Base-by-base conservation (phyloP, 2,888 invertebrate genomes). In the Neoaliturus tenellus region DNA sequence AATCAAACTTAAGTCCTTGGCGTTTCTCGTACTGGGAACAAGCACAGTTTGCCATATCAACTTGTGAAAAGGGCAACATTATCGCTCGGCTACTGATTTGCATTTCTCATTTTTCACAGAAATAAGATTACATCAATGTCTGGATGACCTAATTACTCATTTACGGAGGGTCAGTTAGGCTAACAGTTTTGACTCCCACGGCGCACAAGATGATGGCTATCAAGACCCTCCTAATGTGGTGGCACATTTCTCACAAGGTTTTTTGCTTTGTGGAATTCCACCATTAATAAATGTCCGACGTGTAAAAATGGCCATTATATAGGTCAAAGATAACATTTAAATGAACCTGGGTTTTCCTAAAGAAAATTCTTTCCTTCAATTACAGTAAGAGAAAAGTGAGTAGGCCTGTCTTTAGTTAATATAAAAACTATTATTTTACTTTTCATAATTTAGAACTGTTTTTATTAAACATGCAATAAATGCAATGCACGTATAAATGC, bases 221-320 rank as follows among this genome's bases (percentile, higher is more conserved):
- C 62, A 28, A 62, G n/a, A 25, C 4, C 4, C 55, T 55, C 31
- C 55, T 12, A 23, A 55, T 55, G 55, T 62, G 8, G 31, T 28
- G 62, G 62, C 62, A 62, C 62, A 62, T 62, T 62, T 62, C 62
- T 62, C 62, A 62, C 62, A 28, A 14, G 8, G 4, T 17, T 62
- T 28, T 62, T 62, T 51, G 51, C 10, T 23, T 23, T 5, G 31
- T 20, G 31, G 62, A 62, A 62, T 25, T 62, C 62, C 62, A 62
- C 62, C 62, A 31, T 62, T 62, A 62, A 55, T 4, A 55, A 28
- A 28, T 23, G 20, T 23, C 51, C 51, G 51, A 51, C 48, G 14
- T 51, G 5, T 23, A 51, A 28, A 62, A 62, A 25, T 28, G 62
- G 28, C 28, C 28, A 4, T 23, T 23, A 51, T 51, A 23, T 23